These are phyloP conservation scores for Ceyx melanurus DNA, from an alignment of 2,113 vertebrate genomes.

Conservation along the genomic window DNA sequence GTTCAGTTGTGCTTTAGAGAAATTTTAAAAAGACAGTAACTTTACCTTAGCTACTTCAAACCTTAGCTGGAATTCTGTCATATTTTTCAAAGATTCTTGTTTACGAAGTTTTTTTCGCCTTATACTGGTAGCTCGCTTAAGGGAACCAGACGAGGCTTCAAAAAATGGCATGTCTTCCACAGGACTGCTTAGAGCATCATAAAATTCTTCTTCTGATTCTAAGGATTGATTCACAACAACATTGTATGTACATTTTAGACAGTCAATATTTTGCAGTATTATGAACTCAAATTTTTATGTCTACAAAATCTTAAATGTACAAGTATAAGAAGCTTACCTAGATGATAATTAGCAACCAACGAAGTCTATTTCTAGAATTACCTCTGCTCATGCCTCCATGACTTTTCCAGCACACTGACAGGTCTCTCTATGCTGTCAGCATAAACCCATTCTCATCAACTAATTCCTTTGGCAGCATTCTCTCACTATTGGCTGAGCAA, in stretches of 20 bases:
- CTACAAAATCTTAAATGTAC: not conserved
- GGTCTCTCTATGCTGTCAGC: not conserved
- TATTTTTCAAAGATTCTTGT: conserved; percentile 85
- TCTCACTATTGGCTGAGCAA: not conserved
- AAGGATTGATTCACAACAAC: conserved; percentile 41
- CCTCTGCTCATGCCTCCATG: not conserved
- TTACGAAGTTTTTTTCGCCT: conserved; percentile 72
- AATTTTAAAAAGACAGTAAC: not conserved
- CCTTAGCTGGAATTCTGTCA: conserved; percentile 83
- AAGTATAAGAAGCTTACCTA: not conserved
- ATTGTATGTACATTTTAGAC: not conserved
- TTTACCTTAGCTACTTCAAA: conserved; percentile 93
- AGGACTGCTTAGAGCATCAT: conserved; percentile 91
- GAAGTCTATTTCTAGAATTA: not conserved
- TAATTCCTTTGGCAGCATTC: not conserved
- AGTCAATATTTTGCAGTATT: not conserved
- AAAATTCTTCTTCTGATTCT: conserved; percentile 95
- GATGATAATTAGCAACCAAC: not conserved
- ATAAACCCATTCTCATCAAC: not conserved
- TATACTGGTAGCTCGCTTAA: conserved; percentile 42
- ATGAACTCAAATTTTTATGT: not conserved
- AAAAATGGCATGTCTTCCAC: conserved; percentile 82
- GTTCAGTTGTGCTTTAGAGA: not conserved
- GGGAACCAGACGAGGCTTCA: conserved; percentile 66
- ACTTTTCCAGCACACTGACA: not conserved